phyloP scores from a whole-genome alignment of 1,140 invertebrate species.

The Pogonomyrmex barbatus region DNA sequence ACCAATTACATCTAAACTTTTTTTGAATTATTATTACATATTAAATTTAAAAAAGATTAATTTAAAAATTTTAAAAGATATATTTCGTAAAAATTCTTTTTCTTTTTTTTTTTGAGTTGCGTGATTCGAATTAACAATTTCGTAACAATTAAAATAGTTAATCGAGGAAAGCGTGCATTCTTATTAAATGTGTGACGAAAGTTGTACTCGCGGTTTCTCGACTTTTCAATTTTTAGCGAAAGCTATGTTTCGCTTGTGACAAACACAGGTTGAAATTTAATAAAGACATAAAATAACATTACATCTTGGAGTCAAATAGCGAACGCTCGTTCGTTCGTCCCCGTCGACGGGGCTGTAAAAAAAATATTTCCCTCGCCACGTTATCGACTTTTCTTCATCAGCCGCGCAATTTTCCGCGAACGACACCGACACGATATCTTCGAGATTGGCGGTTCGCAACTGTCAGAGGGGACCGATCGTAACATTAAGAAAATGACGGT shows the following conservation, averaged over 20 bases:
- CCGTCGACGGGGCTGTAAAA: constrained; percentile 33
- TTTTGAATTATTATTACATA: not conserved
- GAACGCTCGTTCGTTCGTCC: not conserved
- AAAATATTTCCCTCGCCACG: constrained; percentile 43
- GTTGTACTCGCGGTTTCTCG: not conserved
- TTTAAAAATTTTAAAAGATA: not conserved
- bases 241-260: constrained; percentile 5
- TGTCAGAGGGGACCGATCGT: not conserved
- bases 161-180: not conserved
- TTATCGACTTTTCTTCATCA: constrained; percentile 58
- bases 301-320: constrained; percentile 43
- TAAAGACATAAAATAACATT: constrained; percentile 53
- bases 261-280: constrained; percentile 42
- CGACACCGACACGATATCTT: constrained; percentile 31
- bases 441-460: constrained; percentile 49
- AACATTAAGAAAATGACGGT: constrained; percentile 44
- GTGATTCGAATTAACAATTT: not conserved
- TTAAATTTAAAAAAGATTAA: not conserved
- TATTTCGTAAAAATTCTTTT: not conserved
- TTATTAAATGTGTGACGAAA: not conserved
- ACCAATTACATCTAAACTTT: not conserved
- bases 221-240: constrained; percentile 15
- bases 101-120: not conserved
- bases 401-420: constrained; percentile 34
- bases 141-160: not conserved